phyloP scores from a whole-genome alignment of 2,888 invertebrate species.

The Leptinotarsa peninsularis region DNA sequence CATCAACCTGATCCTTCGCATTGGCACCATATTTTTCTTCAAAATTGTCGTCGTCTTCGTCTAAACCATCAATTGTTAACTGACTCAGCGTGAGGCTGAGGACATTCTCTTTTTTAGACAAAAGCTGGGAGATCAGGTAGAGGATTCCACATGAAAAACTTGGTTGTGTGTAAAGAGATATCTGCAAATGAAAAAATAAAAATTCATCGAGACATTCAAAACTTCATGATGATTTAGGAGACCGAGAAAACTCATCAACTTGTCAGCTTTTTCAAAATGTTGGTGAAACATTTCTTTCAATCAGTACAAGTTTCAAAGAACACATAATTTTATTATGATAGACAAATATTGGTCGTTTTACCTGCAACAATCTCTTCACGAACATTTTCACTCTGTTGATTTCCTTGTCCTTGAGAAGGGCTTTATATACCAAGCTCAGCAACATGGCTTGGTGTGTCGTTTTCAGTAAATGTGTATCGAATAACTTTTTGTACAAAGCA shows the following conservation, averaged over 20 bases:
- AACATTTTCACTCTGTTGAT: conserved; percentile 82
- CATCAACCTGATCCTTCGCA: conserved; percentile 49
- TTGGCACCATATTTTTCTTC: conserved; percentile 58
- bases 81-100: conserved; percentile 55
- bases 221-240: no score
- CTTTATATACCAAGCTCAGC: conserved; percentile 87
- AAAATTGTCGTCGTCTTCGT: conserved; percentile 42
- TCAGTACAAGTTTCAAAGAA: no score
- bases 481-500: conserved; percentile 88
- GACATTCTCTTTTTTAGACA: conserved; percentile 61
- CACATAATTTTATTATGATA: no score
- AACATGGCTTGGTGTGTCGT: conserved; percentile 82
- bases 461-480: conserved; percentile 78
- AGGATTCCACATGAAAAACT: conserved; percentile 86
- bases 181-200: conserved; percentile 62
- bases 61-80: conserved; percentile 44
- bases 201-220: no score
- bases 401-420: conserved; percentile 83
- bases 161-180: conserved; percentile 78
- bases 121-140: conserved; percentile 80
- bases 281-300: no score
- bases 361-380: conserved; percentile 85
- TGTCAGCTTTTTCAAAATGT: no score
- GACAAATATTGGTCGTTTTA: conserved; percentile 49
- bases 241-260: no score